Conservation (phyloP, 2,113 vertebrate genomes). For the Caracal caracal region DNA sequence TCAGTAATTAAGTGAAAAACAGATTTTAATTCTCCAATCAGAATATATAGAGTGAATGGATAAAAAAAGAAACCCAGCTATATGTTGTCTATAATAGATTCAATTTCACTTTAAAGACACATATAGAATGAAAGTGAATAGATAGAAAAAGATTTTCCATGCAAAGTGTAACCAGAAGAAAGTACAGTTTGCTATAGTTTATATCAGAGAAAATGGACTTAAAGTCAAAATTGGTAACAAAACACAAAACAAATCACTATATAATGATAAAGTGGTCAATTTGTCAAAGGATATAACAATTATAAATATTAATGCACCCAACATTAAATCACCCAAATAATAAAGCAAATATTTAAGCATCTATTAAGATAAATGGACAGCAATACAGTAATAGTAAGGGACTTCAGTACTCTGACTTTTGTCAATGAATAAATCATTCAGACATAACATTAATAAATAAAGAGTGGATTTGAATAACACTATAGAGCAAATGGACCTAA, state of each 20-base stretch:
- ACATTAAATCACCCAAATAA: background rate
- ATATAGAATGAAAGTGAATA: background rate
- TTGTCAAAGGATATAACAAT: background rate
- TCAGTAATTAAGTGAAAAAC: background rate
- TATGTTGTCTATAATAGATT: background rate
- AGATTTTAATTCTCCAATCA: background rate
- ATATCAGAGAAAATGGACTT: background rate
- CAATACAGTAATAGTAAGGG: background rate
- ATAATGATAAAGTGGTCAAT: background rate
- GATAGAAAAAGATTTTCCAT: background rate
- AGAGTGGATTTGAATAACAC: background rate
- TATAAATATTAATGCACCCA: background rate
- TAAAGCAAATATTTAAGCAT: background rate
- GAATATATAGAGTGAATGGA: background rate
- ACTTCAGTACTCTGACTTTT: background rate
- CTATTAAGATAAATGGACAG: background rate
- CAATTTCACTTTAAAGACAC: background rate
- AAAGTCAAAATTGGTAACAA: background rate
- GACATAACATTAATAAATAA: background rate
- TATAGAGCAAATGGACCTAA: background rate
- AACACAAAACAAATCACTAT: background rate
- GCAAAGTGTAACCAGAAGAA: background rate
- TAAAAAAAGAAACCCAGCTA: background rate
- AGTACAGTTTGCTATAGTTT: background rate
- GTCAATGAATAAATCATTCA: background rate